phyloP scores from a whole-genome alignment of 2,797 vertebrate genomes.

The Gallirallus australis region DNA sequence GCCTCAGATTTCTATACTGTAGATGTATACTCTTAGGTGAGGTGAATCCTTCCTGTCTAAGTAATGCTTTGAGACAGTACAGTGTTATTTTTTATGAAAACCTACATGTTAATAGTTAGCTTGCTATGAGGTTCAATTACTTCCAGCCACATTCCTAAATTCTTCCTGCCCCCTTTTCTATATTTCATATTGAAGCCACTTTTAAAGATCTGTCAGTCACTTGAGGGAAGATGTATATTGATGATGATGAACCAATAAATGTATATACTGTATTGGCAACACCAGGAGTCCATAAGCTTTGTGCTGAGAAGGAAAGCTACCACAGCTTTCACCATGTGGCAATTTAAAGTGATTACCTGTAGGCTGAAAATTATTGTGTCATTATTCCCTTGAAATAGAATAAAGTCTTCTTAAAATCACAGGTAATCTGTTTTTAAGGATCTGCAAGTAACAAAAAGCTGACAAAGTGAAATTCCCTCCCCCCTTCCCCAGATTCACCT shows the following conservation, averaged over 20 bases:
- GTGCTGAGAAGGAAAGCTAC: not conserved
- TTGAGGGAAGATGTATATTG: not conserved
- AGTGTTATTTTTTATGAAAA: not conserved
- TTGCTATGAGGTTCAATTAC: not conserved
- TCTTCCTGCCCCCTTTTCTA: not conserved
- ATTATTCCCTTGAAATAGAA: slow-evolving; percentile 20
- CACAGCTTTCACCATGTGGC: not conserved
- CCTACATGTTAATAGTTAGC: not conserved
- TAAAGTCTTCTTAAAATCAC: slow-evolving; percentile 30
- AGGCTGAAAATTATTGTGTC: slow-evolving; percentile 52
- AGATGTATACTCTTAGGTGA: not conserved
- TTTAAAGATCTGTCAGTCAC: not conserved
- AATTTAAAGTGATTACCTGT: slow-evolving; percentile 38
- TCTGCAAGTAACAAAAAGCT: slow-evolving; percentile 7
- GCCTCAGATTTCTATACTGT: not conserved
- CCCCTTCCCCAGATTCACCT: not conserved
- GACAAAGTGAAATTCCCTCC: not conserved
- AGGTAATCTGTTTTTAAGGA: slow-evolving; percentile 1
- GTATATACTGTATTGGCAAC: not conserved
- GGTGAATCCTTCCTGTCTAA: not conserved
- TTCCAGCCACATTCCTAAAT: not conserved
- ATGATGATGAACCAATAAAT: not conserved
- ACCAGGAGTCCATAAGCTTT: not conserved
- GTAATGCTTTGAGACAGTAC: not conserved
- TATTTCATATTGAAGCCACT: not conserved